A percentile compares a stretch with the other conserved stretches of the same genome.
Evolutionary conservation across 2,888 invertebrate species (phyloP).

Genomic region (Priocnemis perturbator): DNA sequence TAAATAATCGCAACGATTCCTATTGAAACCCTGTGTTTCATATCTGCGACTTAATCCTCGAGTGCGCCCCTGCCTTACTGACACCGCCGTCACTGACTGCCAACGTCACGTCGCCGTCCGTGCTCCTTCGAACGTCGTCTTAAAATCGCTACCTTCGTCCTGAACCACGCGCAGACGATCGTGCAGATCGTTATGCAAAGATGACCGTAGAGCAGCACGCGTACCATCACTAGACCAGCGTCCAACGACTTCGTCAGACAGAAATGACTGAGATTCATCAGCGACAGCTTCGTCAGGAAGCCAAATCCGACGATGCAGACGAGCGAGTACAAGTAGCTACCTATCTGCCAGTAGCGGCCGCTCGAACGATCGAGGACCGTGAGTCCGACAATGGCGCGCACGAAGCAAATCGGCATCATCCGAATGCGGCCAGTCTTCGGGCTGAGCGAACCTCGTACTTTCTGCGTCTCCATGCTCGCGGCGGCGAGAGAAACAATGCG

Average conservation of each 20-base stretch:
- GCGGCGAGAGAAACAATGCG: too few relatives aligned
- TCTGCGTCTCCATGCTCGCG: neutral
- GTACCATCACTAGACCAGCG: slow-evolving; percentile 23
- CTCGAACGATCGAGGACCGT: slow-evolving; percentile 20
- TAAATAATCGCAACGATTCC: too few relatives aligned
- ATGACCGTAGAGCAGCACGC: slow-evolving; percentile 37
- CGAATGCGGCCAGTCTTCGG: slow-evolving; percentile 28
- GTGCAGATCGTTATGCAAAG: slow-evolving; percentile 26
- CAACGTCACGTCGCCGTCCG: too few relatives aligned
- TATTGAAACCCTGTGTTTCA: too few relatives aligned
- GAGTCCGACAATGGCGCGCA: slow-evolving; percentile 32
- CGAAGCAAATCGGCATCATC: slow-evolving; percentile 28
- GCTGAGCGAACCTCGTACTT: slow-evolving; percentile 24
- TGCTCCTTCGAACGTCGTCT: too few relatives aligned
- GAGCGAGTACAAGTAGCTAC: neutral
- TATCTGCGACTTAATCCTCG: too few relatives aligned
- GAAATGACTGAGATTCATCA: neutral
- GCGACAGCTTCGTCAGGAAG: neutral
- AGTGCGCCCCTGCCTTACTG: too few relatives aligned
- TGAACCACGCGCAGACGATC: slow-evolving; percentile 35
- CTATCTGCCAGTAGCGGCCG: neutral
- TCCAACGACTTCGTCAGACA: neutral
- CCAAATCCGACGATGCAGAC: neutral
- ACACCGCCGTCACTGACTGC: too few relatives aligned
- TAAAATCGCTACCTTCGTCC: slow-evolving; percentile 31